These are phyloP conservation scores for Protonemura montana DNA, from an alignment of 2,888 invertebrate species.

Conservation along the genomic window DNA sequence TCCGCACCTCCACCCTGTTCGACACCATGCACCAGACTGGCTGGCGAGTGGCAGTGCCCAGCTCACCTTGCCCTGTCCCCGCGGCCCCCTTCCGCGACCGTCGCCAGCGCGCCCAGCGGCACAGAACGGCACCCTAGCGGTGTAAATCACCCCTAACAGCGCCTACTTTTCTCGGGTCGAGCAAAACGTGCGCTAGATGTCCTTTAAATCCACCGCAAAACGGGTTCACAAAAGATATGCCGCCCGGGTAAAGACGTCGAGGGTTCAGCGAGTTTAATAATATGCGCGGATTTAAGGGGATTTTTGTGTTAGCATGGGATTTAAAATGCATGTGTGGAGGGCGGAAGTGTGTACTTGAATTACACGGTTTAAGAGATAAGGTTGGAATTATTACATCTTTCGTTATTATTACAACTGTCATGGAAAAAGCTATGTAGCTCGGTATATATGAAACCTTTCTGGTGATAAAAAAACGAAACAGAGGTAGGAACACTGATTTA, in stretches of 20 bases:
- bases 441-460: background rate
- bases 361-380: constrained; percentile 2
- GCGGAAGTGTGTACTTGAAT: constrained; percentile 21
- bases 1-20: background rate
- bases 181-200: background rate
- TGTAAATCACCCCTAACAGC: background rate
- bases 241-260: background rate
- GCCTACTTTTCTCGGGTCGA: background rate
- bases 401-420: background rate
- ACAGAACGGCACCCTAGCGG: background rate
- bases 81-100: background rate
- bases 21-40: background rate
- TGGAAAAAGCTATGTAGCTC: background rate
- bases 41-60: background rate
- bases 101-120: background rate
- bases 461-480: background rate
- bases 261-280: background rate
- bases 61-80: background rate
- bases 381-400: background rate
- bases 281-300: background rate
- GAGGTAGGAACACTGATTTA: background rate
- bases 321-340: background rate
- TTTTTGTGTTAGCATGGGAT: background rate
- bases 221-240: background rate
- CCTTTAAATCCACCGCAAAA: background rate